Conservation (phyloP, 1,140 invertebrate species). For the Drepana arcuata region DNA sequence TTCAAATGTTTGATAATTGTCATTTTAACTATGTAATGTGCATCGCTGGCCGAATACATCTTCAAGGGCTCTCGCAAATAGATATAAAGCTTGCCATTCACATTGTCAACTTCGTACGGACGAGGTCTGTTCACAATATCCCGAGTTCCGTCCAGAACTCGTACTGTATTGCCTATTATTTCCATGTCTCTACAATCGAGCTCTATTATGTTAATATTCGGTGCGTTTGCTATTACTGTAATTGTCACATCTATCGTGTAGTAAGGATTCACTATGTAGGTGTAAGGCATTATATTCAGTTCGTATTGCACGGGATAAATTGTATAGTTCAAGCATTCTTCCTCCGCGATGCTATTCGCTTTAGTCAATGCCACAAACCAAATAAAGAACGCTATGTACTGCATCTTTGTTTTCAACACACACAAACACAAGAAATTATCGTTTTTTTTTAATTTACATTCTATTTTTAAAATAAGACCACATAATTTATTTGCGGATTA, state of each 20-base stretch:
- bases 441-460: neutral
- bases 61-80: slow-evolving; percentile 44
- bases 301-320: slow-evolving; percentile 63
- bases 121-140: slow-evolving; percentile 40
- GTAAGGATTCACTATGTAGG: slow-evolving; percentile 32
- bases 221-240: slow-evolving; percentile 49
- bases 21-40: slow-evolving; percentile 39
- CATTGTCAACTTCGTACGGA: slow-evolving; percentile 40
- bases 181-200: slow-evolving; percentile 47
- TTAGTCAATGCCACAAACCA: slow-evolving; percentile 17
- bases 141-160: slow-evolving; percentile 29
- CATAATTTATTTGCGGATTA: neutral
- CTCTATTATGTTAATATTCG: slow-evolving; percentile 44
- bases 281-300: slow-evolving; percentile 40
- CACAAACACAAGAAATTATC: too few relatives aligned
- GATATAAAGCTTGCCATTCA: slow-evolving; percentile 42
- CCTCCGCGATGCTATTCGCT: slow-evolving; percentile 36
- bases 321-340: slow-evolving; percentile 62
- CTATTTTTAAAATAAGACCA: neutral
- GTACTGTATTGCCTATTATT: slow-evolving; percentile 31
- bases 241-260: slow-evolving; percentile 49
- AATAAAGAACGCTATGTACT: slow-evolving; percentile 21
- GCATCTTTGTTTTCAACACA: slow-evolving; percentile 20
- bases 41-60: slow-evolving; percentile 28
- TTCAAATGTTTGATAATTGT: slow-evolving; percentile 37